phyloP scores from a whole-genome alignment of 1,140 invertebrate species.

The Trichonephila clavata region DNA sequence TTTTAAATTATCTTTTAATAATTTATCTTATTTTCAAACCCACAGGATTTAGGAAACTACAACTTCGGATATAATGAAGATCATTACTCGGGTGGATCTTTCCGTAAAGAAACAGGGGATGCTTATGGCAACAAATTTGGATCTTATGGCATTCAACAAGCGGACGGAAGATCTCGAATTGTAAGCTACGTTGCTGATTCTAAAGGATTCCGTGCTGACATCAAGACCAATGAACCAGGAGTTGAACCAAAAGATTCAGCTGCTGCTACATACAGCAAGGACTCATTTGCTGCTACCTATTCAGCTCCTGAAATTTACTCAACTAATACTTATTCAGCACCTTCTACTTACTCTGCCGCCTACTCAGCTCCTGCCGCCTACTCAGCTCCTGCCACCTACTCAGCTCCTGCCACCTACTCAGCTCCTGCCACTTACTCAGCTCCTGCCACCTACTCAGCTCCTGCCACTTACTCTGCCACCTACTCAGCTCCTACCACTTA shows the following conservation, averaged over 20 bases:
- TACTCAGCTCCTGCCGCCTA: slow-evolving; percentile 73
- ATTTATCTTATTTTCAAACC: neutral
- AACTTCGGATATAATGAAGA: slow-evolving; percentile 79
- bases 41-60: slow-evolving; percentile 76
- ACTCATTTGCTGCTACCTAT: slow-evolving; percentile 48
- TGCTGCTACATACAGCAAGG: slow-evolving; percentile 78
- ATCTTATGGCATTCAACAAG: slow-evolving; percentile 78
- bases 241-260: slow-evolving; percentile 78
- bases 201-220: slow-evolving; percentile 76
- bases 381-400: slow-evolving; percentile 74
- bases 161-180: slow-evolving; percentile 78
- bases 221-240: slow-evolving; percentile 79
- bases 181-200: slow-evolving; percentile 79
- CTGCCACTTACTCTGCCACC: slow-evolving; percentile 35
- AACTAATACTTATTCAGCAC: too few relatives aligned
- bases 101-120: slow-evolving; percentile 78
- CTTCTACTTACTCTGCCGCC: too few relatives aligned
- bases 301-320: slow-evolving; percentile 76
- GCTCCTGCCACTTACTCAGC: slow-evolving; percentile 77
- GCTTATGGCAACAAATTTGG: slow-evolving; percentile 78
- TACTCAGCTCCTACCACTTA: neutral
- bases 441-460: neutral
- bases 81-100: slow-evolving; percentile 78
- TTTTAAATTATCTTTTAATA: too few relatives aligned
- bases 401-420: slow-evolving; percentile 76